Conservation (phyloP, 92 coral and sea anemone genomes). For the Phenganax stokvisi region DNA sequence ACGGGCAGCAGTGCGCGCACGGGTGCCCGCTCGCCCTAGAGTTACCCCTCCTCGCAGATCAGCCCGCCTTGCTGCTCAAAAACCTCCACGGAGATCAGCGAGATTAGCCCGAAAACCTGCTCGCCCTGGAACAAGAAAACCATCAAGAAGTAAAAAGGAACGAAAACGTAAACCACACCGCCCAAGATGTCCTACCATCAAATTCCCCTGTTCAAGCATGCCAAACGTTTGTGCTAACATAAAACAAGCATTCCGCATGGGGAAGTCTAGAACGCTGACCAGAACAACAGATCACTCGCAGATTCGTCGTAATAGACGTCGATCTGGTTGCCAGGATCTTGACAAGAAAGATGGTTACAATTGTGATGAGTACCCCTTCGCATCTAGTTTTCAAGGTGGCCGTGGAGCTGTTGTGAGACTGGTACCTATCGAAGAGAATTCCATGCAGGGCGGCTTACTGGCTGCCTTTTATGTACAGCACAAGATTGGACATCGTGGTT, state of each 20-base stretch:
- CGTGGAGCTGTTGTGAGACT: not conserved
- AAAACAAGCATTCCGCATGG: not conserved
- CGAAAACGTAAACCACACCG: no score
- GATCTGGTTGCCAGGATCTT: not conserved
- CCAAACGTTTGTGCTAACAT: not conserved
- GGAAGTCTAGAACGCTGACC: not conserved
- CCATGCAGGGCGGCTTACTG: not conserved
- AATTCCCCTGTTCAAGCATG: not conserved
- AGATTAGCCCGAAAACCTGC: no score
- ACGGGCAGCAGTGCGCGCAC: no score
- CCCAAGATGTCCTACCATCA: not conserved
- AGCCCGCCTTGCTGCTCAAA: no score
- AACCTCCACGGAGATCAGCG: no score
- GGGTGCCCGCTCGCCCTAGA: no score
- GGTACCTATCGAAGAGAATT: not conserved
- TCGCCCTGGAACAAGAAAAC: no score
- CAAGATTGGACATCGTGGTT: not conserved
- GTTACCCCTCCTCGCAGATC: no score
- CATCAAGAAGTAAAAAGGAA: no score
- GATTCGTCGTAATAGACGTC: not conserved
- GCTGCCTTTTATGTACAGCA: not conserved
- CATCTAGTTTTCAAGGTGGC: not conserved
- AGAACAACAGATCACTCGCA: not conserved
- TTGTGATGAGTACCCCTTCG: conserved; percentile 3
- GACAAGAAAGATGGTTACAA: not conserved